A percentile compares a stretch with the other conserved stretches of the same genome.
These are phyloP conservation scores for Epicauta chinensis DNA, from an alignment of 1,140 invertebrate species.

Conservation along the genomic window DNA sequence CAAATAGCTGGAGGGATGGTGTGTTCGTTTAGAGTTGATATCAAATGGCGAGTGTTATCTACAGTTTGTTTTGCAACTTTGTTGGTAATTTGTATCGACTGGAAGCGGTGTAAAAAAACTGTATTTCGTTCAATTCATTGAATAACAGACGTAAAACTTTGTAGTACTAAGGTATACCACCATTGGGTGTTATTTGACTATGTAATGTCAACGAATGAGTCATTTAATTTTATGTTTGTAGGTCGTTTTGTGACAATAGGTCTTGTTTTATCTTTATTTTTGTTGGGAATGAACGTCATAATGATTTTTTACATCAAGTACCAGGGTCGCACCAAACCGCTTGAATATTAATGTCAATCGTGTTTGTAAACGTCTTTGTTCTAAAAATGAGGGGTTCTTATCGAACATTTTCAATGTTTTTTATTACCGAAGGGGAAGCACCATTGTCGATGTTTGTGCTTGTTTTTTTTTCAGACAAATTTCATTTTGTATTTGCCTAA, in stretches of 20 bases:
- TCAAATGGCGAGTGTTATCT: no score
- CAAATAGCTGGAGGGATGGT: no score
- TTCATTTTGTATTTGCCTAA: slow-evolving; percentile 23
- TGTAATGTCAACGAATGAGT: slow-evolving; percentile 23
- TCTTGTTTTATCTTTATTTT: slow-evolving; percentile 33
- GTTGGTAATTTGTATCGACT: no score
- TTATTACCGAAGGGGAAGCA: slow-evolving; percentile 19
- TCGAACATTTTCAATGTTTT: slow-evolving; percentile 29
- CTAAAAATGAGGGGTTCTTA: slow-evolving; percentile 26
- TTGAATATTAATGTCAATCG: slow-evolving; percentile 30
- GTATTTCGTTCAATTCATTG: slow-evolving; percentile 3
- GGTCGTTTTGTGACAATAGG: slow-evolving; percentile 23
- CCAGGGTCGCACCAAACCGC: slow-evolving; percentile 6
- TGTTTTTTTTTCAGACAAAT: no score
- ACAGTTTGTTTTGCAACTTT: no score
- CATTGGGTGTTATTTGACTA: slow-evolving; percentile 10
- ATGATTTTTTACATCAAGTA: slow-evolving; percentile 25
- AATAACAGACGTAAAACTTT: slow-evolving; percentile 7
- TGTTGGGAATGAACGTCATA: slow-evolving; percentile 28
- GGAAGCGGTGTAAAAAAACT: no score
- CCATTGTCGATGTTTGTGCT: neutral
- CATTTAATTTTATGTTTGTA: slow-evolving; percentile 30
- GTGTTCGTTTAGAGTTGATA: no score
- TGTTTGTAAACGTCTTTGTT: slow-evolving; percentile 27
- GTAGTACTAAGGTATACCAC: slow-evolving; percentile 5